Conservation (phyloP, 2,113 vertebrate species). For the Benitochromis conjunctus region DNA sequence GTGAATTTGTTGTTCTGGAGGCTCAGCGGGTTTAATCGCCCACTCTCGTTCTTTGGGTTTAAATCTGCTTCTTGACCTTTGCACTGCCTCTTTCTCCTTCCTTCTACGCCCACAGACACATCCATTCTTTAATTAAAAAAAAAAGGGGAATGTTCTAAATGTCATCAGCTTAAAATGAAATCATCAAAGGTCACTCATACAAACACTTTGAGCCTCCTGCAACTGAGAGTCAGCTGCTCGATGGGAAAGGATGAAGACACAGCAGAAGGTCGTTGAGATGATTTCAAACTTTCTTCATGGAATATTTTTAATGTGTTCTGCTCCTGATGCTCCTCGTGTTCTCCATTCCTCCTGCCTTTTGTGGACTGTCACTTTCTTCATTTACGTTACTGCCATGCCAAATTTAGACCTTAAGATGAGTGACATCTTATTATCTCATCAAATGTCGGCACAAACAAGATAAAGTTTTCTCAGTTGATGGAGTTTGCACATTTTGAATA, state of each 20-base stretch:
- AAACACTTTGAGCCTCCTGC: background rate
- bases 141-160: background rate
- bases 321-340: rapidly evolving
- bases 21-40: background rate
- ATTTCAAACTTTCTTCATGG: background rate
- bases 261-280: background rate
- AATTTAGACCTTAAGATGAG: background rate
- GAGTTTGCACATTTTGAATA: too few species aligned
- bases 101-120: background rate
- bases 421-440: too few species aligned
- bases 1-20: background rate
- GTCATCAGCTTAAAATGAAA: background rate
- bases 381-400: rapidly evolving
- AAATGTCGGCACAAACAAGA: too few species aligned
- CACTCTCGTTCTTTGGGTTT: background rate
- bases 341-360: background rate
- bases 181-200: slow-evolving; percentile 4
- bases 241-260: background rate
- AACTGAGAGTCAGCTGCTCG: background rate
- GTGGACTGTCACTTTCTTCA: background rate
- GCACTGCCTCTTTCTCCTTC: background rate
- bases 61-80: slow-evolving; percentile 22
- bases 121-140: background rate
- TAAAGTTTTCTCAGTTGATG: too few species aligned
- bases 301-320: background rate